phyloP scores from a whole-genome alignment of 2,888 invertebrate species.

The Sclerodermus sp. region DNA sequence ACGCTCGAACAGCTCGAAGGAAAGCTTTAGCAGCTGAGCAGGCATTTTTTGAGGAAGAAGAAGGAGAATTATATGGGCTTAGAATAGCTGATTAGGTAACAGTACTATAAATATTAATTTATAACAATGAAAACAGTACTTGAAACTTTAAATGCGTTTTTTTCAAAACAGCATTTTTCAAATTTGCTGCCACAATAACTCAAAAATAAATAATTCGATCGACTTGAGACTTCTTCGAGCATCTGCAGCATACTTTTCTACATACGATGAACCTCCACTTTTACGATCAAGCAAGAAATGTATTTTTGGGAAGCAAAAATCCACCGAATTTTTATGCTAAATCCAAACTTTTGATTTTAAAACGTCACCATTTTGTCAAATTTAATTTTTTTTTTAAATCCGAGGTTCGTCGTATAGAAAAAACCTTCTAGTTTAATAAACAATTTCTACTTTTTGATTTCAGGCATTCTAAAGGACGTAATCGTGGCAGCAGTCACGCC shows the following conservation, averaged over 20 bases:
- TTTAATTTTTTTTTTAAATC: neutral
- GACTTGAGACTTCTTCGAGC: neutral
- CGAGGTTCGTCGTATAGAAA: neutral
- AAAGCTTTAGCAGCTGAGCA: neutral
- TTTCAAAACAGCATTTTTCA: neutral
- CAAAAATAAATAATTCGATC: neutral
- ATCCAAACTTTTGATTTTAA: neutral
- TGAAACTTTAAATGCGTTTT: neutral
- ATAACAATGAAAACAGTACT: neutral
- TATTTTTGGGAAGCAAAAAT: neutral
- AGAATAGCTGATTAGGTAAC: neutral
- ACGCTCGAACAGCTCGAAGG: constrained; percentile 10
- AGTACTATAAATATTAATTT: neutral
- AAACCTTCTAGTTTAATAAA: neutral
- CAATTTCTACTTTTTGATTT: neutral
- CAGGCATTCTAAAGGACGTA: neutral
- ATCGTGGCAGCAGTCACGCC: neutral
- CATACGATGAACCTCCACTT: neutral
- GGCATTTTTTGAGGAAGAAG: too few species aligned
- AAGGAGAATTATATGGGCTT: too few species aligned
- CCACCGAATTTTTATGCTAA: neutral
- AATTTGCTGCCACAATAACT: neutral
- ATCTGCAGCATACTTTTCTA: neutral
- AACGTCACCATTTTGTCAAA: neutral
- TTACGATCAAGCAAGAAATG: neutral